Conservation (phyloP, 1,140 invertebrate genomes). For the Scaptomyza graminum region DNA sequence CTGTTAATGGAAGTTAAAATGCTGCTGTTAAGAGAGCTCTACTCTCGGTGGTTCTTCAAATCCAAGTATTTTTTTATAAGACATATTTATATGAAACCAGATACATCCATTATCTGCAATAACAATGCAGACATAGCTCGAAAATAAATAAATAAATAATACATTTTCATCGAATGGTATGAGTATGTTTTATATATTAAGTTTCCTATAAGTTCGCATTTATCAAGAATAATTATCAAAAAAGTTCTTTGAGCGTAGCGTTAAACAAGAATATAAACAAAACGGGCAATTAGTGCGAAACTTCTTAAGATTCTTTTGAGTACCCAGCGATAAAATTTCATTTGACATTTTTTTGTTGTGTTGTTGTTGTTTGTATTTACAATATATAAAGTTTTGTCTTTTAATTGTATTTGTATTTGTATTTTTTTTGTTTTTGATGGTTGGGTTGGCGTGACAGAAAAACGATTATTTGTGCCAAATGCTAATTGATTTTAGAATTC, state of each 20-base stretch:
- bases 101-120: too few relatives aligned
- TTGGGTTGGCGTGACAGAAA: constrained; percentile 72
- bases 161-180: too few relatives aligned
- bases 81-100: too few relatives aligned
- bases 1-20: too few relatives aligned
- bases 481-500: constrained; percentile 82
- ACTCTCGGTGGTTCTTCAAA: too few relatives aligned
- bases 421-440: constrained; percentile 60
- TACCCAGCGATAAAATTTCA: constrained; percentile 28
- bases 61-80: too few relatives aligned
- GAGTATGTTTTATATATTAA: too few relatives aligned
- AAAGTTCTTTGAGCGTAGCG: constrained; percentile 9
- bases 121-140: too few relatives aligned
- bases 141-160: too few relatives aligned
- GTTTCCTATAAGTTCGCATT: not conserved
- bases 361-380: constrained; percentile 7
- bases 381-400: constrained; percentile 2
- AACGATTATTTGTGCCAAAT: constrained; percentile 80
- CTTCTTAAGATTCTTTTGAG: constrained; percentile 29
- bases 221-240: constrained; percentile 5
- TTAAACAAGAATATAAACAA: constrained; percentile 36
- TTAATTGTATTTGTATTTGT: constrained; percentile 44
- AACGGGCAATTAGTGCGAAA: constrained; percentile 38
- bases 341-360: constrained; percentile 18
- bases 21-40: too few relatives aligned